Evolutionary conservation across 2,113 vertebrate genomes (phyloP).

Genomic region (Diphyllodes magnificus): DNA sequence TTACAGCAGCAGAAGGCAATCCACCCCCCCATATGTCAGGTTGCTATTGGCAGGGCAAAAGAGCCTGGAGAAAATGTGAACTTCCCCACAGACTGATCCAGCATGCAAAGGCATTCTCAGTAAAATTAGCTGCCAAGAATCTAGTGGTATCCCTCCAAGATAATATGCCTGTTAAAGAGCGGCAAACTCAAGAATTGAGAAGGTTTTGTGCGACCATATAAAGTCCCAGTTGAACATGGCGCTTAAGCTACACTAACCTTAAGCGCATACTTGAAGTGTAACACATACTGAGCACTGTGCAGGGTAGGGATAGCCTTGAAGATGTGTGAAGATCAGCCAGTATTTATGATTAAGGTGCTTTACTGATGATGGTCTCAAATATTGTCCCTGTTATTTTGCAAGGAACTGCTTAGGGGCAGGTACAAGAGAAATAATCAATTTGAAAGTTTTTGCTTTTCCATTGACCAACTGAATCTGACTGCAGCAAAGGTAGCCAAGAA

Average conservation of each 20-base stretch:
- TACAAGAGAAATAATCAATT: neutral
- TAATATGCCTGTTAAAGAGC: neutral
- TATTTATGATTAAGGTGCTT: neutral
- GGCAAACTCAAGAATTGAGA: neutral
- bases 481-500: neutral
- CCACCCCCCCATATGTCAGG: neutral
- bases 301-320: neutral
- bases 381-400: neutral
- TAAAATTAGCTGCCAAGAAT: neutral
- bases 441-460: neutral
- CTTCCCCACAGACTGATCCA: neutral
- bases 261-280: neutral
- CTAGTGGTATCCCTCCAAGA: neutral
- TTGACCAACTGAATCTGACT: neutral
- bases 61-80: neutral
- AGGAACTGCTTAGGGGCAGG: neutral
- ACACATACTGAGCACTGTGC: neutral
- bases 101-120: neutral
- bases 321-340: neutral
- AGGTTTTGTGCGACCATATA: neutral
- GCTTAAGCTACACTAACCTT: neutral
- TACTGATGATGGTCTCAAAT: neutral
- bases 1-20: neutral
- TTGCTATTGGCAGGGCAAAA: neutral
- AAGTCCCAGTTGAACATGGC: fast-evolving